These are phyloP conservation scores for Mobula hypostoma DNA, from an alignment of 2,113 vertebrate genomes.

Conservation along the genomic window DNA sequence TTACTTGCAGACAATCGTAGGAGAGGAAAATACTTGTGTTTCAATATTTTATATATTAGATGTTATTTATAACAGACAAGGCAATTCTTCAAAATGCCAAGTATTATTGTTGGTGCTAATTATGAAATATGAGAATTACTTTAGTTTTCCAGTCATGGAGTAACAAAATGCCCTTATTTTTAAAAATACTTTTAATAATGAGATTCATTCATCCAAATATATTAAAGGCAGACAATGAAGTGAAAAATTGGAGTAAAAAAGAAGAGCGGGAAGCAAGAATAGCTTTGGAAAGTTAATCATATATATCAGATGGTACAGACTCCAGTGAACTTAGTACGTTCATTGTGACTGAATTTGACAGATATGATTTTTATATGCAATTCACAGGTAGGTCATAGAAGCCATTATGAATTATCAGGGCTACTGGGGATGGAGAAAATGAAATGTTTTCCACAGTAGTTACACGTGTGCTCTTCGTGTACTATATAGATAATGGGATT, in stretches of 20 bases:
- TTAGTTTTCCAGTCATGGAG: not conserved
- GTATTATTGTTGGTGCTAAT: not conserved
- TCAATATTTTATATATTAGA: not conserved
- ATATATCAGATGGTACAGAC: not conserved
- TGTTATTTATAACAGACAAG: not conserved
- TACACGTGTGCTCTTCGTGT: constrained; percentile 52
- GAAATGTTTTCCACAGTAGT: constrained; percentile 48
- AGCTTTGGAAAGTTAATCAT: not conserved
- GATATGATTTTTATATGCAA: constrained; percentile 46
- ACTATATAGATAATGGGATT: constrained; percentile 42
- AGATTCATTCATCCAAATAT: not conserved
- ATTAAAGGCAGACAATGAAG: not conserved
- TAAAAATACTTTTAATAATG: not conserved
- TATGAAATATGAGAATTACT: not conserved
- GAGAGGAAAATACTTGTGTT: not conserved
- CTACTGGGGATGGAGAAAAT: constrained; percentile 33
- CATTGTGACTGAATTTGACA: constrained; percentile 44
- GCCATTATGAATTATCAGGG: constrained; percentile 47
- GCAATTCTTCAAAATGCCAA: not conserved
- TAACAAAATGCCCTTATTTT: not conserved
- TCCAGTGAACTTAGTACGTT: not conserved
- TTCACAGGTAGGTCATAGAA: constrained; percentile 46
- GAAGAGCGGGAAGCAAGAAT: not conserved
- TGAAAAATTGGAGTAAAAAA: not conserved
- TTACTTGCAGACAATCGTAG: not conserved